Base-by-base conservation (phyloP, 2,797 vertebrate species). In the Caiman crocodilus region DNA sequence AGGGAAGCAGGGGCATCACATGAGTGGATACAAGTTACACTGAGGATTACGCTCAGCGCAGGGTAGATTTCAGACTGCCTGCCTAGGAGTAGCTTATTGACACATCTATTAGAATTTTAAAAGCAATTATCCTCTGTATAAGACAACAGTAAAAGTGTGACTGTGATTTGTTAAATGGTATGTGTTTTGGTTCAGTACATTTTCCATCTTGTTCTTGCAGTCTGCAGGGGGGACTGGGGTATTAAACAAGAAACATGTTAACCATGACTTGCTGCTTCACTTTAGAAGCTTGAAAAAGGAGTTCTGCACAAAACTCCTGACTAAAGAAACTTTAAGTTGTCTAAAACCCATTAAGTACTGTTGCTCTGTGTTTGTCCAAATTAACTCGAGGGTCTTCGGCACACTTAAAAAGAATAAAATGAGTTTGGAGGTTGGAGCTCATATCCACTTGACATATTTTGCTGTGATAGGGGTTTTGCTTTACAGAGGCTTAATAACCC, bases 401-500 rank as follows among this genome's bases (percentile, higher is more conserved):
- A 57, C 57, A 74, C 84, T 90, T 90, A 92, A 80, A 84, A 58
- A 63, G 59, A 90, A 82, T 55, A 85, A 92, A 95, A 89, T 76
- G 78, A 89, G 76, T 16, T 1, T 96, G 82, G 82, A 87, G 59
- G 35, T 94, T 91, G 0, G 42, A 90, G 91, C 80, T 92, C 80
- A 85, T 88, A 85, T 85, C 79, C 76, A 64, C 80, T 87, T 90
- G 75, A 91, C 42, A 58, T 65, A 28, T 67, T 96, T 91, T 94
- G 92, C 86, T 88, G 6, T 58, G 75, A 84, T 63, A 84, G 42
- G 89, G 60, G 76, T 78, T 95, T 87, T 82, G 14, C 78, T 92
- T 93, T 82, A 83, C 23, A 91, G 30, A 82, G 60, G 35, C 87
- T 94, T 96, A 96, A 94, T 90, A 96, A 82, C 64, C 92, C 90